Conservation (phyloP, 2,797 vertebrate species). For the Sebastolobus altivelis region DNA sequence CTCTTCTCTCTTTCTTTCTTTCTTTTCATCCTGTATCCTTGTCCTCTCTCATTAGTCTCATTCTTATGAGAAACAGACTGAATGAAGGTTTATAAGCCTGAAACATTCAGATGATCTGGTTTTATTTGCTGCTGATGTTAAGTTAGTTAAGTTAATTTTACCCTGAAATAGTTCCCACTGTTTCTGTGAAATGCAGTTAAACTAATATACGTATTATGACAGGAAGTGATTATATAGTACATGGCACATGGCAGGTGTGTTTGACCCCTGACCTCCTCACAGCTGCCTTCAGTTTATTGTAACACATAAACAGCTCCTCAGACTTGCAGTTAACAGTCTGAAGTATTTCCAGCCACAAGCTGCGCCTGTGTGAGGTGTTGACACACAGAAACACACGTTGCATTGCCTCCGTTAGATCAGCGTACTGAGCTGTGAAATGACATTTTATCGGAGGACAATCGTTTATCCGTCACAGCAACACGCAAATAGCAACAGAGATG, state of each 20-base stretch:
- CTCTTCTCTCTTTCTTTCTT: background rate
- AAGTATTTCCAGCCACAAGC: conserved; percentile 1
- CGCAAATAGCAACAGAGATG: conserved; percentile 23
- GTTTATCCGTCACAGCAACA: conserved; percentile 22
- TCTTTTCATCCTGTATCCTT: background rate
- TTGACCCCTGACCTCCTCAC: conserved; percentile 1
- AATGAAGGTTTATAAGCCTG: background rate
- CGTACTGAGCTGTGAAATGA: conserved; percentile 49
- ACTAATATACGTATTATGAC: background rate
- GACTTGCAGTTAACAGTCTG: background rate
- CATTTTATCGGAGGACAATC: conserved; percentile 42
- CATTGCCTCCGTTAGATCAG: conserved; percentile 2
- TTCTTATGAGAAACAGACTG: background rate
- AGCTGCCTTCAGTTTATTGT: background rate
- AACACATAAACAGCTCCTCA: background rate
- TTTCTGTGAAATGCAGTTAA: background rate
- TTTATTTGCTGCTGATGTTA: background rate
- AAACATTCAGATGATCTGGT: background rate
- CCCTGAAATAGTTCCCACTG: background rate
- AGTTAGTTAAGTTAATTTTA: background rate
- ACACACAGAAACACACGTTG: conserved; percentile 3
- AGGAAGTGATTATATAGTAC: background rate
- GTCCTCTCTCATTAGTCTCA: background rate
- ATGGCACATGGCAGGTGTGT: background rate
- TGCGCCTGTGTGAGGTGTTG: conserved; percentile 1